Conservation (phyloP, 2,797 vertebrate species). For the Salmo trutta region DNA sequence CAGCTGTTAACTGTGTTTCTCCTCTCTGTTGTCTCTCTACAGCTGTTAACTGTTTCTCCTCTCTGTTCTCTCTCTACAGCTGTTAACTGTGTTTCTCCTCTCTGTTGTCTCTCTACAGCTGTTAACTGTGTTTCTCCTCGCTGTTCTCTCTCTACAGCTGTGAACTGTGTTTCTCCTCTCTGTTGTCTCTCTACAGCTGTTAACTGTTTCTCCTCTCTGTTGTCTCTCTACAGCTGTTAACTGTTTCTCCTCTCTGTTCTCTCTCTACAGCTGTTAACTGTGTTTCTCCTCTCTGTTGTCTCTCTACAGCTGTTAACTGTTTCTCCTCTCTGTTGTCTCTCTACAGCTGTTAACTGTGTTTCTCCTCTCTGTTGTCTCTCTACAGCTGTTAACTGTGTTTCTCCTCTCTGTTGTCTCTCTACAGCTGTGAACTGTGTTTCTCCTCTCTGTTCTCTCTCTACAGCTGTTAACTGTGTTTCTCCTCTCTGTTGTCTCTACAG, state of each 20-base stretch:
- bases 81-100: not conserved
- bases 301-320: not conserved
- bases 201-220: conserved; percentile 48
- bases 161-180: no score
- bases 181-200: no score
- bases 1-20: not conserved
- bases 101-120: conserved; percentile 14
- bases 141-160: no score
- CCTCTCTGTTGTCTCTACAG: not conserved
- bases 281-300: not conserved
- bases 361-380: conserved; percentile 11
- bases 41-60: not conserved
- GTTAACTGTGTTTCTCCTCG: no score
- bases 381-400: no score
- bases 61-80: not conserved
- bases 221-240: no score
- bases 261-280: not conserved
- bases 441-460: no score
- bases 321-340: not conserved
- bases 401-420: no score
- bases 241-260: not conserved
- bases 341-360: not conserved
- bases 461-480: no score
- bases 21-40: not conserved
- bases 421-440: no score